A percentile compares a stretch with the other conserved stretches of the same genome.
Evolutionary conservation across 2,113 vertebrate species (phyloP).

Genomic region (Muntiacus reevesi): DNA sequence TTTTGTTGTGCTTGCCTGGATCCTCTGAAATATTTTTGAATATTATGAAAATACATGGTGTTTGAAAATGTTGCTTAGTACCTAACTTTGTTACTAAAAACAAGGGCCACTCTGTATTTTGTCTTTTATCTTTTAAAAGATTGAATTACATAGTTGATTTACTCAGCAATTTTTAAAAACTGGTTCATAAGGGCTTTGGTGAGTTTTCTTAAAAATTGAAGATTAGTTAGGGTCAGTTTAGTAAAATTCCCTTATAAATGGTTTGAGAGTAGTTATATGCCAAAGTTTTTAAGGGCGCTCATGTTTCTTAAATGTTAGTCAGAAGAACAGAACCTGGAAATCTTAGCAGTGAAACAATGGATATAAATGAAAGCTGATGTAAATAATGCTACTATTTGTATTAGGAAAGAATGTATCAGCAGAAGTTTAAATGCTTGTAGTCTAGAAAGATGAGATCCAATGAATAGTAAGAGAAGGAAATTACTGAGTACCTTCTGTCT

Average conservation of each 20-base stretch:
- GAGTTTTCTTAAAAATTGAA: not conserved
- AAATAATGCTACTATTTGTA: not conserved
- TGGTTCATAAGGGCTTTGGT: not conserved
- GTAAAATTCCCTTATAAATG: not conserved
- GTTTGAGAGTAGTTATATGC: not conserved
- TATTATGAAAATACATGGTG: not conserved
- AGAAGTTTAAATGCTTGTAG: not conserved
- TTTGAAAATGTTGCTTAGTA: not conserved
- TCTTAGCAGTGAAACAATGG: not conserved
- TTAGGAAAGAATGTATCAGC: not conserved
- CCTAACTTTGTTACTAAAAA: not conserved
- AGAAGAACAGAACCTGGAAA: not conserved
- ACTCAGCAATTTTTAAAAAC: not conserved
- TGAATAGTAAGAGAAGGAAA: not conserved
- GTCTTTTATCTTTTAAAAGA: slow-evolving; percentile 3
- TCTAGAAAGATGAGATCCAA: not conserved
- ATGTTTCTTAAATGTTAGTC: not conserved
- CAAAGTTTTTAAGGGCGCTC: not conserved
- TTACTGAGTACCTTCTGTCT: not conserved
- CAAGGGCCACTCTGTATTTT: not conserved
- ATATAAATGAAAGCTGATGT: not conserved
- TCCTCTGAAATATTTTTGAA: not conserved
- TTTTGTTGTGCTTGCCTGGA: not conserved
- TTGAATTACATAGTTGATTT: not conserved
- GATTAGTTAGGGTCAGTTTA: not conserved